Conservation (phyloP, 2,113 vertebrate species). For the Syrmaticus mikado region DNA sequence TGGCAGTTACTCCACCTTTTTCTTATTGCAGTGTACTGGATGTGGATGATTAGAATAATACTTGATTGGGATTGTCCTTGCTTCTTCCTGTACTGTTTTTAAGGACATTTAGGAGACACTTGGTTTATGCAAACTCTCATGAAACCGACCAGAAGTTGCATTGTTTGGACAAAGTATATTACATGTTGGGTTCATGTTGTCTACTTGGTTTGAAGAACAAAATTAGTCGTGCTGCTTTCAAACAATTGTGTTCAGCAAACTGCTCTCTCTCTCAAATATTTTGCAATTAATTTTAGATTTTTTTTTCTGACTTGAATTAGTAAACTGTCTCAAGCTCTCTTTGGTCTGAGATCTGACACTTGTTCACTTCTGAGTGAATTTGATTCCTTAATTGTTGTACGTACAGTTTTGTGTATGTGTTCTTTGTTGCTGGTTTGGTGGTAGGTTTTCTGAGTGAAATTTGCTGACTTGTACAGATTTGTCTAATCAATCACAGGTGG, state of each 20-base stretch:
- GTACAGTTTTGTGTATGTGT: neutral
- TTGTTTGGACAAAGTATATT: neutral
- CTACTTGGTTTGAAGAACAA: neutral
- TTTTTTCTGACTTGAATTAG: neutral
- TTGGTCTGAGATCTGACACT: neutral
- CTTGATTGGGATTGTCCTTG: neutral
- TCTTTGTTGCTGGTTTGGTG: neutral
- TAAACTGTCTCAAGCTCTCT: neutral
- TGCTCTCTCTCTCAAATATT: neutral
- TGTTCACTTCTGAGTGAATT: neutral
- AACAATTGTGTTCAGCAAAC: neutral
- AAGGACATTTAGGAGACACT: neutral
- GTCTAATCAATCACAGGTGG: neutral
- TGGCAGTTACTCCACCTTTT: neutral
- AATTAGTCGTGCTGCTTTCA: accelerated
- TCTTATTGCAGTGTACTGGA: neutral
- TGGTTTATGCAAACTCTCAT: neutral
- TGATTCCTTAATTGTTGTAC: neutral
- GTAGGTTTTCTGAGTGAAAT: neutral
- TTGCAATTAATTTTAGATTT: neutral
- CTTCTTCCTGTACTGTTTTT: neutral
- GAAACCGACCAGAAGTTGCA: neutral
- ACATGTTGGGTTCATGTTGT: neutral
- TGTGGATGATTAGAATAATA: neutral
- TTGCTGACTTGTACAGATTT: neutral